A percentile compares a stretch with the other conserved stretches of the same genome.
These are phyloP conservation scores for Pleuronectes platessa DNA, from an alignment of 2,113 vertebrate genomes.

Conservation along the genomic window DNA sequence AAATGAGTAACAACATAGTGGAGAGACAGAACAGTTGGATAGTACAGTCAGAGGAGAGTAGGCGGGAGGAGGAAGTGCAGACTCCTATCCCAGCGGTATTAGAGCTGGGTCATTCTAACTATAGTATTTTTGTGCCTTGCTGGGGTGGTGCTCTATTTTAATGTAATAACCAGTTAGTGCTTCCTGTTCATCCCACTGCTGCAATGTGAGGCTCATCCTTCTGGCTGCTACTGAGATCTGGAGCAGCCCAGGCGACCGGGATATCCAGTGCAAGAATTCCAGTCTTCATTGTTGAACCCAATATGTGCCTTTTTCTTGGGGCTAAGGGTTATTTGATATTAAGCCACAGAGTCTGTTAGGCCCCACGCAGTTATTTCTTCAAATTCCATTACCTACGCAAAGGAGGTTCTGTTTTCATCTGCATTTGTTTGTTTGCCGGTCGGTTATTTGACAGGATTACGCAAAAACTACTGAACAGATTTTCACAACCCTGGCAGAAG, in stretches of 20 bases:
- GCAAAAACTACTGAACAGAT: too few species aligned
- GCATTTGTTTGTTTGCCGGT: too few species aligned
- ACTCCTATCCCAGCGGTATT: slow-evolving; percentile 41
- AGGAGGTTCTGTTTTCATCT: too few species aligned
- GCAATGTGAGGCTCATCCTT: slow-evolving; percentile 6
- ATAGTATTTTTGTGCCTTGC: slow-evolving; percentile 56
- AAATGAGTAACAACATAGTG: slow-evolving; percentile 25
- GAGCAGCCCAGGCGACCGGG: neutral
- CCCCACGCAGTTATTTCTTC: neutral
- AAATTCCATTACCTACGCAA: neutral
- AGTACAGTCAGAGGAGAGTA: slow-evolving; percentile 38
- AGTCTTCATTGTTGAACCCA: neutral
- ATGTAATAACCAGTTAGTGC: slow-evolving; percentile 38
- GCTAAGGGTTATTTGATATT: neutral
- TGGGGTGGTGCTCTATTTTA: slow-evolving; percentile 52
- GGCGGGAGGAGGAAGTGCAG: slow-evolving; percentile 50
- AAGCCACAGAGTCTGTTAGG: neutral
- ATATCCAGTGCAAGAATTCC: neutral
- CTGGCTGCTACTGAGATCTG: neutral
- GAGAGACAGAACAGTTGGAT: slow-evolving; percentile 27
- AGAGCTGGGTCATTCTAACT: slow-evolving; percentile 67
- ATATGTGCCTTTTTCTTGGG: neutral
- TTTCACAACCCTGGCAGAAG: too few species aligned
- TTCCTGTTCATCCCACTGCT: slow-evolving; percentile 46
- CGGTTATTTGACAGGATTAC: too few species aligned